A percentile compares a stretch with the other conserved stretches of the same genome.
Conservation (phyloP, 53 echinoderm and acorn worm genomes). For the Crossaster papposus region DNA sequence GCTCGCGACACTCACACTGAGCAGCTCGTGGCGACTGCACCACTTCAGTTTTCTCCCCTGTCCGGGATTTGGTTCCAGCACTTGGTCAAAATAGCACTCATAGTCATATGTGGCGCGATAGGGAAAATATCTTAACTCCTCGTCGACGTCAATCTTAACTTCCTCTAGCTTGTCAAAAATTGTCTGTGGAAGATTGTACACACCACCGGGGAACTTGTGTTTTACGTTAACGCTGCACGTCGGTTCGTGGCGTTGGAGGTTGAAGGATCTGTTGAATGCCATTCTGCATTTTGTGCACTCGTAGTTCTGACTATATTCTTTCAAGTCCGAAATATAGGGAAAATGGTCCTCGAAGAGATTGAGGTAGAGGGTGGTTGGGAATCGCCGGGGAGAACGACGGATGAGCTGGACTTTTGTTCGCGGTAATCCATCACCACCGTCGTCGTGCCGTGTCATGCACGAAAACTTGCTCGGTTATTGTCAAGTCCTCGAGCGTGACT, state of each 20-base stretch:
- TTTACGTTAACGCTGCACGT: slow-evolving; percentile 55
- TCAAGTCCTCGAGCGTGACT: too few relatives aligned
- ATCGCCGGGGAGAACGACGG: background rate
- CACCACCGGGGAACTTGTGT: slow-evolving; percentile 48
- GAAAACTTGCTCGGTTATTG: slow-evolving; percentile 24
- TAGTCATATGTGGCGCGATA: slow-evolving; percentile 64
- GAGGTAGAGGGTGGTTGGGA: slow-evolving; percentile 49
- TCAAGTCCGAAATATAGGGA: slow-evolving; percentile 58
- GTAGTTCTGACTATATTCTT: slow-evolving; percentile 48
- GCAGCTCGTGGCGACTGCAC: slow-evolving; percentile 40
- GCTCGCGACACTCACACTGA: slow-evolving; percentile 62
- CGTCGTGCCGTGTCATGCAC: background rate
- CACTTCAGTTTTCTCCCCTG: slow-evolving; percentile 17
- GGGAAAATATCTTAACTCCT: slow-evolving; percentile 25
- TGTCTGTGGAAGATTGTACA: slow-evolving; percentile 12
- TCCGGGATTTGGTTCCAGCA: background rate
- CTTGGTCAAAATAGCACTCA: slow-evolving; percentile 51
- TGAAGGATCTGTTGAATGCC: background rate
- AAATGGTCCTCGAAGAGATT: slow-evolving; percentile 62
- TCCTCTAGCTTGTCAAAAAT: slow-evolving; percentile 53
- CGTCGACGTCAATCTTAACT: slow-evolving; percentile 20
- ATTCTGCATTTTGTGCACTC: slow-evolving; percentile 53
- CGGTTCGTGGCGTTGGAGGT: slow-evolving; percentile 40
- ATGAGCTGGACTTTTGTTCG: slow-evolving; percentile 31
- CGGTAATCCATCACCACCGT: too few relatives aligned